Conservation (phyloP, 2,888 invertebrate species). For the Drosophila monieri region DNA sequence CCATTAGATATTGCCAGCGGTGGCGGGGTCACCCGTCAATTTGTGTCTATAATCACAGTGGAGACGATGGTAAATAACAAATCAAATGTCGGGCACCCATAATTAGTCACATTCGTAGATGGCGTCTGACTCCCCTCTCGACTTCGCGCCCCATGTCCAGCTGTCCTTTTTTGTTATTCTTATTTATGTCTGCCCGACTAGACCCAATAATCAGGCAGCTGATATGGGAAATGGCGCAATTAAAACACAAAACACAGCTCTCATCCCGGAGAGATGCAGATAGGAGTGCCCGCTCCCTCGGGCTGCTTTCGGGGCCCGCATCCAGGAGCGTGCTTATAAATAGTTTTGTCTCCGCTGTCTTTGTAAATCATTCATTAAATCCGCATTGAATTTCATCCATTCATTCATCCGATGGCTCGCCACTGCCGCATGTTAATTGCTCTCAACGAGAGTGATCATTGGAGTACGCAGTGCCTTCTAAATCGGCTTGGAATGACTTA, state of each 20-base stretch:
- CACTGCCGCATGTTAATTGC: conserved; percentile 66
- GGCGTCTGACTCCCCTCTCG: conserved; percentile 20
- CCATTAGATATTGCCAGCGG: conserved; percentile 47
- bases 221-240: conserved; percentile 78
- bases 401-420: conserved; percentile 44
- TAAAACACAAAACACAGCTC: conserved; percentile 55
- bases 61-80: conserved; percentile 55
- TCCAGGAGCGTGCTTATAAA: conserved; percentile 54
- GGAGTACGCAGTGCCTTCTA: conserved; percentile 26
- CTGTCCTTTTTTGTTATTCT: conserved; percentile 40
- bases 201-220: conserved; percentile 74
- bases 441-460: conserved; percentile 35
- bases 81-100: conserved; percentile 62
- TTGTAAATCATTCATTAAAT: conserved; percentile 72
- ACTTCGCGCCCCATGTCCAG: conserved; percentile 28
- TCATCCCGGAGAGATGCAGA: conserved; percentile 2
- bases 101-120: conserved; percentile 55
- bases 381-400: conserved; percentile 73
- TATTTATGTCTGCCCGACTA: conserved; percentile 64
- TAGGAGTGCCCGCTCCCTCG: conserved; percentile 1
- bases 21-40: conserved; percentile 70
- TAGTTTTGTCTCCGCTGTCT: conserved; percentile 63
- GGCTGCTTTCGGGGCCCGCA: conserved; percentile 30
- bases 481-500: conserved; percentile 22
- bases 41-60: conserved; percentile 46